phyloP scores from a whole-genome alignment of 2,888 invertebrate species.

The Thyatira batis region DNA sequence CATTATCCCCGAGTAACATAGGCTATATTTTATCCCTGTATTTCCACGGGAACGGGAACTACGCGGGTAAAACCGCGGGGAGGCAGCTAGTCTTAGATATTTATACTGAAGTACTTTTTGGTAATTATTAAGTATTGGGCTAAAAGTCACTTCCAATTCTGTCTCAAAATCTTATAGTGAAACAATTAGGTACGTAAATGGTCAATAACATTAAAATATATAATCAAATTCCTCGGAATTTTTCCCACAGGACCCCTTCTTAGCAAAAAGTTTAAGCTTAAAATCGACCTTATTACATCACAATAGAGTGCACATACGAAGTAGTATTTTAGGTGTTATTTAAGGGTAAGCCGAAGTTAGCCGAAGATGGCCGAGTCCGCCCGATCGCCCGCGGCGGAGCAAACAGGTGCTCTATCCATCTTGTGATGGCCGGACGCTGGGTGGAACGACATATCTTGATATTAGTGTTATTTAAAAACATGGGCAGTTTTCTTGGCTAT shows the following conservation, averaged over 20 bases:
- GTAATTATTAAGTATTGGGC: too few species aligned
- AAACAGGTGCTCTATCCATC: constrained; percentile 73
- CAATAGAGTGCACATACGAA: constrained; percentile 3
- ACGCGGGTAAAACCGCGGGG: too few species aligned
- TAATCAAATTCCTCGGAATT: constrained; percentile 8
- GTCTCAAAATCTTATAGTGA: neutral
- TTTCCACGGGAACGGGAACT: too few species aligned
- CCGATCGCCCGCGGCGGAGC: constrained; percentile 59
- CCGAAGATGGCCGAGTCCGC: constrained; percentile 43
- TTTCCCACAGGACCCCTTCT: constrained; percentile 30
- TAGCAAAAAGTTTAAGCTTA: constrained; percentile 10
- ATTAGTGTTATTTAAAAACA: constrained; percentile 27
- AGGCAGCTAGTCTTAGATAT: too few species aligned
- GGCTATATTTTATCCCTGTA: too few species aligned
- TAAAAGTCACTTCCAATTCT: neutral
- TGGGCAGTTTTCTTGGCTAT: neutral
- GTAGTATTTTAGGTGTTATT: neutral
- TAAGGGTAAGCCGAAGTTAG: constrained; percentile 27
- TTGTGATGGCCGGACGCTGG: constrained; percentile 63
- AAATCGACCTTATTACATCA: constrained; percentile 3
- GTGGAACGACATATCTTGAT: constrained; percentile 38
- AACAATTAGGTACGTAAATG: neutral
- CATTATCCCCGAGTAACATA: too few species aligned
- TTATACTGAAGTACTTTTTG: too few species aligned
- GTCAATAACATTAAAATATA: neutral